Percentiles rank a stretch among this genome's conserved stretches.
Conservation (phyloP, 2,797 vertebrate genomes). For the Borostomias antarcticus region DNA sequence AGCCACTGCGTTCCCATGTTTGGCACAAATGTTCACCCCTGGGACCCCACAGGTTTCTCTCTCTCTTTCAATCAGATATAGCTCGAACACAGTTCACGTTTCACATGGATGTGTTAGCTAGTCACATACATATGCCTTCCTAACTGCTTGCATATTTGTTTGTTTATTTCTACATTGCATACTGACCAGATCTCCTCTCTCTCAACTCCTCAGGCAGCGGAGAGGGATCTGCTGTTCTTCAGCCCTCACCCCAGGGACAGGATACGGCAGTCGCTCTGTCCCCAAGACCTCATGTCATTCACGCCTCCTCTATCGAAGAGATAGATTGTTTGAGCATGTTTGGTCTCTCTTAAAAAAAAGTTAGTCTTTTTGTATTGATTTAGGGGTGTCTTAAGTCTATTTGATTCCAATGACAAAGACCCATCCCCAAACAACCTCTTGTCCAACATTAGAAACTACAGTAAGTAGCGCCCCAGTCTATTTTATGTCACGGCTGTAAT, state of each 20-base stretch:
- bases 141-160: background rate
- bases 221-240: constrained; percentile 66
- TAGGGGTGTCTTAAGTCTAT: too few relatives aligned
- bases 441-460: too few relatives aligned
- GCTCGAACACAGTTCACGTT: background rate
- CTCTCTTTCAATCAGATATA: constrained; percentile 5
- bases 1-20: constrained; percentile 52
- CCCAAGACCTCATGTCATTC: constrained; percentile 77
- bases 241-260: constrained; percentile 69
- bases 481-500: background rate
- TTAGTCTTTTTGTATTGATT: too few relatives aligned
- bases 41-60: constrained; percentile 65
- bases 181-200: background rate
- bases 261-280: constrained; percentile 73
- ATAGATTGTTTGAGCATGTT: too few relatives aligned
- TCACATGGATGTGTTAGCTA: background rate
- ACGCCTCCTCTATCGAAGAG: too few relatives aligned
- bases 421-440: too few relatives aligned
- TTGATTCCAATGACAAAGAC: too few relatives aligned
- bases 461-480: background rate
- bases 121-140: background rate
- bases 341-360: too few relatives aligned
- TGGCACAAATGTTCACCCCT: constrained; percentile 45
- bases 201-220: constrained; percentile 38
- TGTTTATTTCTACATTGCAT: background rate